Evolutionary conservation across 2,113 vertebrate genomes (phyloP).

Genomic region (Suricata suricatta): DNA sequence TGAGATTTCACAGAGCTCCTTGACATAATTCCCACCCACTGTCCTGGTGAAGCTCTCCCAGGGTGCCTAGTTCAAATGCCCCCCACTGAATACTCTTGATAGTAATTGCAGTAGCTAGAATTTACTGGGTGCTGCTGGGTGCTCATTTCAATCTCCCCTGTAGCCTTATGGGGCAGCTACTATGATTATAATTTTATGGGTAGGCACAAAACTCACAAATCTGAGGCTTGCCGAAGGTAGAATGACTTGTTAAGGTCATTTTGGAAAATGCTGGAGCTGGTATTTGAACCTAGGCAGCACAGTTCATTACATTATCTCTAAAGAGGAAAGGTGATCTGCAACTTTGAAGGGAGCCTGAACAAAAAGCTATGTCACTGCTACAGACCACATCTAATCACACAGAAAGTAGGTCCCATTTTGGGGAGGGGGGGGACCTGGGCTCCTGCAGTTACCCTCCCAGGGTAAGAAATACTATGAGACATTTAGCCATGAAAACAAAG

Average conservation of each 20-base stretch:
- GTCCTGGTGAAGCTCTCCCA: background rate
- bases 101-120: background rate
- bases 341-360: background rate
- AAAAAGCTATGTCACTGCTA: background rate
- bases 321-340: background rate
- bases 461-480: background rate
- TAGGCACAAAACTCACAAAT: too few species aligned
- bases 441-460: background rate
- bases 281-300: background rate
- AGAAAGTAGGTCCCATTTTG: background rate
- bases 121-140: background rate
- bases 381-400: background rate
- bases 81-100: too few species aligned
- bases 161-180: background rate
- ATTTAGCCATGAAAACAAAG: background rate
- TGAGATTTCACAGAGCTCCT: background rate
- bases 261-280: background rate
- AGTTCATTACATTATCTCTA: background rate
- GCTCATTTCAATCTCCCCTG: background rate
- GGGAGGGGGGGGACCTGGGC: background rate
- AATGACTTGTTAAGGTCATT: background rate
- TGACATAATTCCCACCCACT: background rate
- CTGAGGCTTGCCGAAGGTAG: background rate
- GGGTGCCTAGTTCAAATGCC: background rate
- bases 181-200: background rate